phyloP scores from a whole-genome alignment of 2,888 invertebrate genomes.

The Brachyopa scutellaris region DNA sequence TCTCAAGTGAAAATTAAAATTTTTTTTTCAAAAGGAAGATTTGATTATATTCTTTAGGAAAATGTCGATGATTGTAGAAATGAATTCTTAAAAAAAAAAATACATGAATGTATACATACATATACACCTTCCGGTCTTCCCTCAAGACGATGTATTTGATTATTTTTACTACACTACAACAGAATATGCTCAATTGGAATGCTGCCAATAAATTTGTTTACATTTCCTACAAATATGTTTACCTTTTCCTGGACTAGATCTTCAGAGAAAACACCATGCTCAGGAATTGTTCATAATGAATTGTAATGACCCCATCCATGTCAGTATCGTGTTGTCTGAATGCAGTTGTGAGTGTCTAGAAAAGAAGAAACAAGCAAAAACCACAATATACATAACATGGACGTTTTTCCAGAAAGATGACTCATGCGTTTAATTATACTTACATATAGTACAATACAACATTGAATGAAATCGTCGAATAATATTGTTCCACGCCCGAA shows the following conservation, averaged over 20 bases:
- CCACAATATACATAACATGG: background rate
- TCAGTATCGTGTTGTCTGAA: conserved; percentile 95
- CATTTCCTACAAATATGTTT: conserved; percentile 16
- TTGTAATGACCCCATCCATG: conserved; percentile 96
- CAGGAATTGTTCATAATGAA: conserved; percentile 97
- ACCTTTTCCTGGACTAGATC: conserved; percentile 81
- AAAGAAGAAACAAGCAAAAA: conserved; percentile 52
- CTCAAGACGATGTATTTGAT: too few species aligned
- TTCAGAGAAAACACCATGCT: conserved; percentile 93
- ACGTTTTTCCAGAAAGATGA: conserved; percentile 57
- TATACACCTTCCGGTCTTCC: too few species aligned
- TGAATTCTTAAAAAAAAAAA: too few species aligned
- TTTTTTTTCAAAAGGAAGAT: too few species aligned
- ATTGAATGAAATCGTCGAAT: conserved; percentile 99
- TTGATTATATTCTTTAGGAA: too few species aligned
- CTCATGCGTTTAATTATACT: conserved; percentile 81
- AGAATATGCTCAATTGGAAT: background rate
- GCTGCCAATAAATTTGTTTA: conserved; percentile 20
- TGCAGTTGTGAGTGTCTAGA: conserved; percentile 93
- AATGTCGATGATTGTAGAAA: too few species aligned
- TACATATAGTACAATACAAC: conserved; percentile 95
- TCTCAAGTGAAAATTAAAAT: too few species aligned
- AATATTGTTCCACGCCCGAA: conserved; percentile 94
- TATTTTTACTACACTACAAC: background rate
- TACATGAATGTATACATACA: too few species aligned